phyloP scores from a whole-genome alignment of 2,888 invertebrate species.

The Entomobrya proxima region DNA sequence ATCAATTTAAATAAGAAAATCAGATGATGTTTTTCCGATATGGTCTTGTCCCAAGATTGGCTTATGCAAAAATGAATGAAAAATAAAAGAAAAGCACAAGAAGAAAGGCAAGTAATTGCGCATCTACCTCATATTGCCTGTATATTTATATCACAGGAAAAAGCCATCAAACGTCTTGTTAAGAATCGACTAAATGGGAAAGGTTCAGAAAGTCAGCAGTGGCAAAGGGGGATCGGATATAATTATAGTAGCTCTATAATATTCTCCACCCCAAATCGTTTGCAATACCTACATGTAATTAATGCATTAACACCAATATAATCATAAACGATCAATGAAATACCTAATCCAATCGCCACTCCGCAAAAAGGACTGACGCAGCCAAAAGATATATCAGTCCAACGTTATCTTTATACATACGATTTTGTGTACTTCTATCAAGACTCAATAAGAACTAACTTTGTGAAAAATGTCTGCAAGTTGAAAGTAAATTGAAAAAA shows the following conservation, averaged over 20 bases:
- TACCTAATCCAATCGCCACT: neutral
- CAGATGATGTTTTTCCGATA: slow-evolving; percentile 60
- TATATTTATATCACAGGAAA: too few species aligned
- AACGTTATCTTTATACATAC: too few species aligned
- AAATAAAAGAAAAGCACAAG: neutral
- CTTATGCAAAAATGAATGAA: slow-evolving; percentile 17
- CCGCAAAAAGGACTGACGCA: slow-evolving; percentile 28
- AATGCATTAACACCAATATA: neutral
- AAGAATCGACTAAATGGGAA: neutral
- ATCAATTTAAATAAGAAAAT: slow-evolving; percentile 30
- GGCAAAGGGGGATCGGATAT: neutral
- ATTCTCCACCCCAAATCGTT: neutral
- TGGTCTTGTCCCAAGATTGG: slow-evolving; percentile 9
- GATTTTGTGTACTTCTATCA: too few species aligned
- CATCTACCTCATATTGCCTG: neutral
- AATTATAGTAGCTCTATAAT: neutral
- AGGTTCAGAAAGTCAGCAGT: neutral
- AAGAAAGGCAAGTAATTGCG: neutral
- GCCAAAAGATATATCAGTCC: slow-evolving; percentile 2
- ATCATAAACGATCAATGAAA: neutral
- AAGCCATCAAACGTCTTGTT: neutral
- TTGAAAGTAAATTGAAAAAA: too few species aligned
- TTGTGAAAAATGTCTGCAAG: too few species aligned
- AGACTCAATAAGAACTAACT: too few species aligned
- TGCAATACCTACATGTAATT: slow-evolving; percentile 3